Evolutionary conservation across 2,113 vertebrate genomes (phyloP).

Genomic region (Hippoglossus stenolepis): DNA sequence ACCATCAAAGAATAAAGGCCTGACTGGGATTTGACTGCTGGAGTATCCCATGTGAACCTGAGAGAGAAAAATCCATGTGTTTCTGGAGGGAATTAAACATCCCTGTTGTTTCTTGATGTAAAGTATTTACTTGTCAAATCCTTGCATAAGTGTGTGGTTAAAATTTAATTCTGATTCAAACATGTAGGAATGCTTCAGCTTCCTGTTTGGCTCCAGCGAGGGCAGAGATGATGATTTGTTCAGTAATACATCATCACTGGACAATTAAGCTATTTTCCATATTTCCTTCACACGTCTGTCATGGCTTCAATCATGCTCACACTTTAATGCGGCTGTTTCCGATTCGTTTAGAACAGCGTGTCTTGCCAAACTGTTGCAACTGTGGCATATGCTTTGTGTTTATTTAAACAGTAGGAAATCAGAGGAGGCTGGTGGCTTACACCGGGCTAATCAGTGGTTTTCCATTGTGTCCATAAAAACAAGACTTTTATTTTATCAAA

Average conservation of each 20-base stretch:
- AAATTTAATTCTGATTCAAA: constrained; percentile 12
- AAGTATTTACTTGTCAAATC: background rate
- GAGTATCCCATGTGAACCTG: too few species aligned
- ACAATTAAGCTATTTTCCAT: background rate
- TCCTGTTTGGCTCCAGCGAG: background rate
- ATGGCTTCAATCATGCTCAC: background rate
- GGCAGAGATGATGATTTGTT: constrained; percentile 3
- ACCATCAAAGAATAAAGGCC: constrained; percentile 6
- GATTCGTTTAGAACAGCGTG: constrained; percentile 1
- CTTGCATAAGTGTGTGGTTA: background rate
- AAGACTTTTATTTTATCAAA: background rate
- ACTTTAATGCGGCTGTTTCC: constrained; percentile 21
- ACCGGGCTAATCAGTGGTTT: constrained; percentile 3
- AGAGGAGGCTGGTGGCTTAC: constrained; percentile 26
- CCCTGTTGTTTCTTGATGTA: background rate
- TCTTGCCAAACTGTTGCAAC: constrained; percentile 28
- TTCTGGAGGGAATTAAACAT: background rate
- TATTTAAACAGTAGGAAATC: constrained; percentile 65
- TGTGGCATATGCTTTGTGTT: constrained; percentile 55
- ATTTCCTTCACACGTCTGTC: background rate
- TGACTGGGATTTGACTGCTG: background rate
- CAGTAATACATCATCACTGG: background rate
- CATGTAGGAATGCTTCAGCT: background rate
- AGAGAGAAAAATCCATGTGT: too few species aligned
- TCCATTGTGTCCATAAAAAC: constrained; percentile 5